Base-by-base conservation (phyloP, 1,140 invertebrate species). In the Cotesia vestalis region DNA sequence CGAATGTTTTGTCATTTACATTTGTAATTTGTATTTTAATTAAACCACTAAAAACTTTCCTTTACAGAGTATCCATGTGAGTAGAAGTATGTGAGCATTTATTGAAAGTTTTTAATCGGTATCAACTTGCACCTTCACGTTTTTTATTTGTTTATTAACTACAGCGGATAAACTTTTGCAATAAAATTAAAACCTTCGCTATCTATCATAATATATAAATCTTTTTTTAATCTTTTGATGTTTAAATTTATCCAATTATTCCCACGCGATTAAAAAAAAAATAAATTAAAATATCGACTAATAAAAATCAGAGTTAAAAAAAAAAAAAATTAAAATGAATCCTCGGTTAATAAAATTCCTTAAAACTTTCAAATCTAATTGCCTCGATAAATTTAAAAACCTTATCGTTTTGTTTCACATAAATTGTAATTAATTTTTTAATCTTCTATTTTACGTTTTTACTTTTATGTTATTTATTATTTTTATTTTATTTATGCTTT, bases 1-100 rank as follows among this genome's bases (percentile, higher is more conserved):
- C 55, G 51, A 63, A 34, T 51, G 60, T 20, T 71, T 74, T 67
- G 53, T 67, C 69, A 75, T 75, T 75, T 73, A 75, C 71, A 75
- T 75, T 75, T 67, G 74, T 73, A 75, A 75, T 75, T 66, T 75
- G 68, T 73, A 75, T 75, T 75, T 69, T 75, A 75, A 75, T 75
- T 72, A 75, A 73, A 72, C 71, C 69, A 75, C 74, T 75, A 52
- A 71, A 69, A 75, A 75, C 67, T 68, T 75, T 72, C 36, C 14
- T 40, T 34, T n/a, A 8, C 27, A 27, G 27, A 27, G 5, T 46
- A 46, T 46, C 6, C 11, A 5, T 46, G 40, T 46, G 8, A 46
- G 5, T 46, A 14, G 2, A 27, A 27, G 27, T 27, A 27, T 27
- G 27, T 20, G 35, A 27, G 20, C 17, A 73, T 55, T 51, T 69